A percentile compares a stretch with the other conserved stretches of the same genome.
phyloP scores from a whole-genome alignment of 2,113 vertebrate genomes.

The Anhinga rufa region DNA sequence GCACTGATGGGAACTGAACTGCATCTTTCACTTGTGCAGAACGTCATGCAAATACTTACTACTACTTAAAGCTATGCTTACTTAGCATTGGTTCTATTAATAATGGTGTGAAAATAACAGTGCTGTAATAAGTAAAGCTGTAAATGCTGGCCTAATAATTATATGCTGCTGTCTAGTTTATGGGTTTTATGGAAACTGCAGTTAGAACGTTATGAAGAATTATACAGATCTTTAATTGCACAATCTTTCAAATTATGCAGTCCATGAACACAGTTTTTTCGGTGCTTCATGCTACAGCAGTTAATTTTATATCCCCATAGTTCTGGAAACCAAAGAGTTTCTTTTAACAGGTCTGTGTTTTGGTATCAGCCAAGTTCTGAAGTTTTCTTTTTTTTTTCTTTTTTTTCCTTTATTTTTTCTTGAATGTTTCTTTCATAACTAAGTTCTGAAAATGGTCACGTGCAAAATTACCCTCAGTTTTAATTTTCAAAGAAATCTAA shows the following conservation, averaged over 20 bases:
- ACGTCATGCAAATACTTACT: neutral
- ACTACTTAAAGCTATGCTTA: neutral
- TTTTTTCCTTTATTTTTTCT: neutral
- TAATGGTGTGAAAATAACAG: constrained; percentile 22
- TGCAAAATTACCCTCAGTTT: neutral
- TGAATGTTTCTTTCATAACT: neutral
- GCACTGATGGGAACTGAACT: neutral
- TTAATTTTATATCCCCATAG: constrained; percentile 14
- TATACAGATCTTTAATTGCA: constrained; percentile 35
- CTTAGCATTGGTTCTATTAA: neutral
- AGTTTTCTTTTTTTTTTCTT: neutral
- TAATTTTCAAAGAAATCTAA: neutral
- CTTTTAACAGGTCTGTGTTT: neutral
- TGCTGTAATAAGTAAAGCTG: neutral
- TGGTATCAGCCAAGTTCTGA: neutral
- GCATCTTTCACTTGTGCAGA: neutral
- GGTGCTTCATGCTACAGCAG: neutral
- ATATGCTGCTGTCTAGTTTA: constrained; percentile 11
- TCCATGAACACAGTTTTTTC: neutral
- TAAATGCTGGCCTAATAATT: constrained; percentile 34
- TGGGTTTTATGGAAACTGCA: neutral
- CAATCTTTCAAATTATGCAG: constrained; percentile 39
- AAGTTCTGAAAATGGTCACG: neutral
- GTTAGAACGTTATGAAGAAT: constrained; percentile 5
- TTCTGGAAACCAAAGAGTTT: neutral